phyloP scores from a whole-genome alignment of 2,888 invertebrate species.

The Ephialtes manifestator region DNA sequence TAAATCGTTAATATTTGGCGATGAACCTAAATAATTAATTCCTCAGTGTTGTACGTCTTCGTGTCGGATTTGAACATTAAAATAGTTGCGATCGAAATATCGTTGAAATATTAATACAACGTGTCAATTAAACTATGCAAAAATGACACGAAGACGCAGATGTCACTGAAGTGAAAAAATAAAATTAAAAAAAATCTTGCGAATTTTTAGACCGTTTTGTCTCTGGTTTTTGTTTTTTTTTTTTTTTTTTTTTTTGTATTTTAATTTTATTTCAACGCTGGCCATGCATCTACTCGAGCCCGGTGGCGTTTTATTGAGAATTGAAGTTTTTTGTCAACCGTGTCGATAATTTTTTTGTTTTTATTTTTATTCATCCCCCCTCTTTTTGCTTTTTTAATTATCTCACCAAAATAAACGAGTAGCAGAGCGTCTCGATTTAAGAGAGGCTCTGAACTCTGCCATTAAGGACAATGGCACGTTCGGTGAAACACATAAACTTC shows the following conservation, averaged over 20 bases:
- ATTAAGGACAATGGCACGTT: slow-evolving; percentile 73
- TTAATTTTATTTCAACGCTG: slow-evolving; percentile 72
- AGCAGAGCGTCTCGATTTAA: slow-evolving; percentile 49
- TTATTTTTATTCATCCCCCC: slow-evolving; percentile 68
- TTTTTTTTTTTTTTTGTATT: too few species aligned
- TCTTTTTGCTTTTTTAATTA: slow-evolving; percentile 73
- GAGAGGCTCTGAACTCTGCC: slow-evolving; percentile 52
- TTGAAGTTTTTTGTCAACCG: slow-evolving; percentile 71
- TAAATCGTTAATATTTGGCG: slow-evolving; percentile 52
- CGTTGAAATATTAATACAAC: neutral
- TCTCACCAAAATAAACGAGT: slow-evolving; percentile 69
- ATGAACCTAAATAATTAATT: slow-evolving; percentile 62
- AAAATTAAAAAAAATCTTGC: slow-evolving; percentile 54
- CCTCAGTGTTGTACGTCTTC: slow-evolving; percentile 81
- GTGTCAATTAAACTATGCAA: slow-evolving; percentile 46
- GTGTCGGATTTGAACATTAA: slow-evolving; percentile 75
- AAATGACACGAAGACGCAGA: slow-evolving; percentile 81
- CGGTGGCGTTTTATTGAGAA: slow-evolving; percentile 86
- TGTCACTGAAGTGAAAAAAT: slow-evolving; percentile 73
- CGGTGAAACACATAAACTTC: slow-evolving; percentile 68
- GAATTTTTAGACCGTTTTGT: slow-evolving; percentile 28
- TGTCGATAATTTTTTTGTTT: neutral
- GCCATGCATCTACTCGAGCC: slow-evolving; percentile 84
- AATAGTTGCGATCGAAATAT: slow-evolving; percentile 41
- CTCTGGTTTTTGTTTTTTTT: slow-evolving; percentile 55